Base-by-base conservation (phyloP, 1,140 invertebrate species). In the Pseudoatta argentina region DNA sequence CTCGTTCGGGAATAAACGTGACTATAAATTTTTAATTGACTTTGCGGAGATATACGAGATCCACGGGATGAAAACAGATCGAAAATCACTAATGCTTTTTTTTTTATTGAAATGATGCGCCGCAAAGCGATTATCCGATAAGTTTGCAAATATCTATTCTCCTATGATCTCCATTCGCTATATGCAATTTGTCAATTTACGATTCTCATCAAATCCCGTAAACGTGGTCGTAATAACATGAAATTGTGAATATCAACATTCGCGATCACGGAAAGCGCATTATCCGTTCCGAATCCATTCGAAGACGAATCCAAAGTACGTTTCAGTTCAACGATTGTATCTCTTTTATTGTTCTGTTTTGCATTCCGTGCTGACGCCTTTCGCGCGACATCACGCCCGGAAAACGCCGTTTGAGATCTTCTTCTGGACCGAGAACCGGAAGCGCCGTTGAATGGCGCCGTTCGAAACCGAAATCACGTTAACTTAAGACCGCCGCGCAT, bases 391-490 rank as follows among this genome's bases (percentile, higher is more conserved):
- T 44, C 51, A 59, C 48, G 48, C 55, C 83, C 27, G 14, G 53
- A 51, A 44, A 53, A 81, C 73, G 71, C 51, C 88, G 81, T 78
- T 69, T 64, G 55, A 27, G 73, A 66, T 89, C 88, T 90, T 89
- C 88, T 90, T 73, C 61, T 61, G 39, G 59, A 55, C 55, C 66
- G 78, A 39, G 69, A 61, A 57, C 85, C 88, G 88, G 88, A 90
- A 89, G 75, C 71, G 34, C 72, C 59, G 21, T 21, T 90, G 88
- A 90, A 89, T 88, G 79, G 89, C 86, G 77, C 76, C 87, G 89
- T 88, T 91, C 81, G 89, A 91, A 91, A 86, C 86, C 86, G 91
- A 92, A 93, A 93, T 91, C 91, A 92, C 91, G 92, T 93, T 90
- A 90, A 88, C 73, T 90, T 86, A 89, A 81, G 88, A 79, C 48